A percentile compares a stretch with the other conserved stretches of the same genome.
Evolutionary conservation across 2,888 invertebrate genomes (phyloP).

Genomic region (Epinotia brunnichana): DNA sequence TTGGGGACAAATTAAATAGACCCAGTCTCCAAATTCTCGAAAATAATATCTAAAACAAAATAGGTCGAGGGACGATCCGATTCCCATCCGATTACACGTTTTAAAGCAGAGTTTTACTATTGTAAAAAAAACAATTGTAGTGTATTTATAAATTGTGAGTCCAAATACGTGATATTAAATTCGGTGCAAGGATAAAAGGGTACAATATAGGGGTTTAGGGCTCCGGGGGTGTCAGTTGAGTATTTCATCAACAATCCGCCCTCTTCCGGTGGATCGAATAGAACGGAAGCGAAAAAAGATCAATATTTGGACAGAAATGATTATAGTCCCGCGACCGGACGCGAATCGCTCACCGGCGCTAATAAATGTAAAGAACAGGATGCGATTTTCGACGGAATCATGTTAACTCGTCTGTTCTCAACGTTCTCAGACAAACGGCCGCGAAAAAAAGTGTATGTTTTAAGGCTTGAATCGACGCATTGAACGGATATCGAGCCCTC

Average conservation of each 20-base stretch:
- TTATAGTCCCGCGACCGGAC: slow-evolving; percentile 73
- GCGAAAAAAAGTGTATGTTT: slow-evolving; percentile 53
- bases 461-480: slow-evolving; percentile 60
- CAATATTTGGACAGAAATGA: slow-evolving; percentile 82
- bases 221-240: slow-evolving; percentile 51
- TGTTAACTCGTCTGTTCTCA: slow-evolving; percentile 75
- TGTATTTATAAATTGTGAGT: too few relatives aligned
- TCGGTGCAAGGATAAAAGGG: slow-evolving; percentile 42
- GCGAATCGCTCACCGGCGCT: slow-evolving; percentile 72
- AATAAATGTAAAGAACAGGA: slow-evolving; percentile 78
- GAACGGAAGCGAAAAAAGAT: slow-evolving; percentile 77
- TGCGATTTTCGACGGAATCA: slow-evolving; percentile 77
- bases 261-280: slow-evolving; percentile 68
- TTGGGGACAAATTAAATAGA: not conserved
- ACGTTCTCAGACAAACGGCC: slow-evolving; percentile 68
- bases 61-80: not conserved
- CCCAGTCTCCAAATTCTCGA: not conserved
- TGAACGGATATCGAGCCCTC: slow-evolving; percentile 71
- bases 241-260: slow-evolving; percentile 66
- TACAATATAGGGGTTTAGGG: slow-evolving; percentile 58
- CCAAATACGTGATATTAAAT: slow-evolving; percentile 45
- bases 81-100: not conserved
- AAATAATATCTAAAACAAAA: not conserved
- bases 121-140: too few relatives aligned
- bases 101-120: slow-evolving; percentile 1